phyloP scores from a whole-genome alignment of 2,113 vertebrate genomes.

The Caranx ignobilis region DNA sequence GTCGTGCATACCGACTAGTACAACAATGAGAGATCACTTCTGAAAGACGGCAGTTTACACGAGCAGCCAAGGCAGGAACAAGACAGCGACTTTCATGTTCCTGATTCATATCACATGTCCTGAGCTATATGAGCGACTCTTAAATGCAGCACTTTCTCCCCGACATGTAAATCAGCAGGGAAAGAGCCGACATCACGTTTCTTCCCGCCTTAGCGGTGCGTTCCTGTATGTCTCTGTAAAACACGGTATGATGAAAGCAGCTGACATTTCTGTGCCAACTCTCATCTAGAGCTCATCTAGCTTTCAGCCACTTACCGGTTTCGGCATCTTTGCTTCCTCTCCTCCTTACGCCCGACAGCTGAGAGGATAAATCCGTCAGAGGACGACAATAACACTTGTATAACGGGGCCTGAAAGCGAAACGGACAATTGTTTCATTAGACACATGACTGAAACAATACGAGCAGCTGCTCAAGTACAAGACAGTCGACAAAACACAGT shows the following conservation, averaged over 20 bases:
- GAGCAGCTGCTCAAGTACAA: background rate
- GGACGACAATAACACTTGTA: constrained; percentile 48
- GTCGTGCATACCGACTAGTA: background rate
- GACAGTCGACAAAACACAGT: too few species aligned
- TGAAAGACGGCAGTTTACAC: background rate
- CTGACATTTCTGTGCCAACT: background rate
- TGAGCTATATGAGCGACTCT: background rate
- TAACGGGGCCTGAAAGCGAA: constrained; percentile 65
- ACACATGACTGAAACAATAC: background rate
- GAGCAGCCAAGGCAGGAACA: constrained; percentile 10
- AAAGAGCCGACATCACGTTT: background rate
- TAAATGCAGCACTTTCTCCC: background rate
- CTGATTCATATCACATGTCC: constrained; percentile 14
- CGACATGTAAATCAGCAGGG: background rate
- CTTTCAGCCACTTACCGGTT: constrained; percentile 80
- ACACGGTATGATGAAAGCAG: background rate
- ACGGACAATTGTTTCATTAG: background rate
- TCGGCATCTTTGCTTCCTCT: constrained; percentile 83
- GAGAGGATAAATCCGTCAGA: constrained; percentile 67
- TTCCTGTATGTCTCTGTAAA: background rate
- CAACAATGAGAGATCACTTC: constrained; percentile 4
- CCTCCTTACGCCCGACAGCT: constrained; percentile 61
- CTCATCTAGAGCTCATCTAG: background rate
- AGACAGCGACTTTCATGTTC: constrained; percentile 12
- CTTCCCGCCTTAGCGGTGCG: background rate